These are phyloP conservation scores for Helogale parvula DNA, from an alignment of 2,113 vertebrate genomes.

Conservation along the genomic window DNA sequence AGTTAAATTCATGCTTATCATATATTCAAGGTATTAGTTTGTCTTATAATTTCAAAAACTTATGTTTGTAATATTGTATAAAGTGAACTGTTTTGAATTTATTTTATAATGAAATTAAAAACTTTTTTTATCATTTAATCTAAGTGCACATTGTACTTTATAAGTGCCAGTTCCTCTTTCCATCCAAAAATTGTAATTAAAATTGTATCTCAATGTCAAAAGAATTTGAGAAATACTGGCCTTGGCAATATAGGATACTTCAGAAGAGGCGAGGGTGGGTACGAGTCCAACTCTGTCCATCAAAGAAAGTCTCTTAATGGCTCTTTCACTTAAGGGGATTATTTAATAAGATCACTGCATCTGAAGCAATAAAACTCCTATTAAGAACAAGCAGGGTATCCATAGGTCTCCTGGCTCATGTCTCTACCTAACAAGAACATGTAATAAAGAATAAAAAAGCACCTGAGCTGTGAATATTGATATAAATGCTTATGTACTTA, in stretches of 20 bases:
- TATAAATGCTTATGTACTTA: not conserved
- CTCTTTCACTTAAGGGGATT: not conserved
- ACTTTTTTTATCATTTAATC: not conserved
- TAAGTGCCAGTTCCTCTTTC: not conserved
- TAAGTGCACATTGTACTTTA: not conserved
- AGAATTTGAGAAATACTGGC: not conserved
- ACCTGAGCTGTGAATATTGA: not conserved
- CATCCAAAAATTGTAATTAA: not conserved
- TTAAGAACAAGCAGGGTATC: not conserved
- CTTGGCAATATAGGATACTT: not conserved
- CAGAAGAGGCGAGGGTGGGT: not conserved
- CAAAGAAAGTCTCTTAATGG: not conserved
- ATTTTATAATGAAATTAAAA: not conserved
- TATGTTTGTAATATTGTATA: not conserved
- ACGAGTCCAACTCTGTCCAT: not conserved
- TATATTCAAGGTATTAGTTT: not conserved
- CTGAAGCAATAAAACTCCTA: not conserved
- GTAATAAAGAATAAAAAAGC: not conserved
- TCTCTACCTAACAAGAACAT: not conserved
- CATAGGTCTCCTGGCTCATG: not conserved
- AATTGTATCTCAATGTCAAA: not conserved
- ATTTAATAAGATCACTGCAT: not conserved
- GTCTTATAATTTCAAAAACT: slow-evolving; percentile 23
- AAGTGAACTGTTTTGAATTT: not conserved
- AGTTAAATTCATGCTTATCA: not conserved